Percentiles rank a stretch among this genome's conserved stretches.
Conservation (phyloP, 2,797 vertebrate genomes). For the Sebastes iracundus region DNA sequence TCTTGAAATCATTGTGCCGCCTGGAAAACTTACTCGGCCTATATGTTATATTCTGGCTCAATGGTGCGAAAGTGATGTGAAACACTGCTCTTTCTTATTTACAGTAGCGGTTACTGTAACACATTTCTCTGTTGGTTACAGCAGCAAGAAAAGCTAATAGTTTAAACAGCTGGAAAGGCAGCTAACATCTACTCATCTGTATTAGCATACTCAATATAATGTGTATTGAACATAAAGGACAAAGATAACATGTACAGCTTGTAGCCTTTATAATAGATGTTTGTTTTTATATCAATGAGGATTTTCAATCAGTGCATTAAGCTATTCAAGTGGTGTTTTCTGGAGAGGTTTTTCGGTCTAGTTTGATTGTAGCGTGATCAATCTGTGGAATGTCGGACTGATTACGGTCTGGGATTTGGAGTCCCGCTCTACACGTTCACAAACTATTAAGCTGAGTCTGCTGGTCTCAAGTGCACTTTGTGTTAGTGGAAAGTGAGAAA, state of each 20-base stretch:
- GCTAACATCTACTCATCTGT: constrained; percentile 70
- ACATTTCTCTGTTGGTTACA: constrained; percentile 33
- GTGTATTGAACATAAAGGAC: constrained; percentile 58
- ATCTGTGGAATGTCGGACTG: constrained; percentile 62
- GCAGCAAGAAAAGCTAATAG: constrained; percentile 68
- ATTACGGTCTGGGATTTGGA: constrained; percentile 50
- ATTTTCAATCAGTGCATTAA: constrained; percentile 78
- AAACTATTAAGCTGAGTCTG: constrained; percentile 56
- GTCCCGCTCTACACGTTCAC: constrained; percentile 37
- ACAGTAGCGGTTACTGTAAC: constrained; percentile 63
- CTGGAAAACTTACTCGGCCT: constrained; percentile 12
- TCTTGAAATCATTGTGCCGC: constrained; percentile 48
- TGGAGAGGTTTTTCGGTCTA: constrained; percentile 51
- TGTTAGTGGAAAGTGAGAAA: constrained; percentile 45
- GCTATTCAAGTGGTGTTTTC: constrained; percentile 73
- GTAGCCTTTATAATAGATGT: constrained; percentile 67
- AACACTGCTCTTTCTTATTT: constrained; percentile 49
- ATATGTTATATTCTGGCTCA: constrained; percentile 22
- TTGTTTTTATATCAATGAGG: constrained; percentile 50
- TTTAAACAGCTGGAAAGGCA: constrained; percentile 71
- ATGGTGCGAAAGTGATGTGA: constrained; percentile 51
- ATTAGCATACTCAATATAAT: constrained; percentile 53
- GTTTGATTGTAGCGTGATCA: constrained; percentile 71
- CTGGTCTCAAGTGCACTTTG: constrained; percentile 78
- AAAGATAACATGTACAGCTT: constrained; percentile 66